These are phyloP conservation scores for Parascotia fuliginaria DNA, from an alignment of 2,888 invertebrate species.

Conservation along the genomic window DNA sequence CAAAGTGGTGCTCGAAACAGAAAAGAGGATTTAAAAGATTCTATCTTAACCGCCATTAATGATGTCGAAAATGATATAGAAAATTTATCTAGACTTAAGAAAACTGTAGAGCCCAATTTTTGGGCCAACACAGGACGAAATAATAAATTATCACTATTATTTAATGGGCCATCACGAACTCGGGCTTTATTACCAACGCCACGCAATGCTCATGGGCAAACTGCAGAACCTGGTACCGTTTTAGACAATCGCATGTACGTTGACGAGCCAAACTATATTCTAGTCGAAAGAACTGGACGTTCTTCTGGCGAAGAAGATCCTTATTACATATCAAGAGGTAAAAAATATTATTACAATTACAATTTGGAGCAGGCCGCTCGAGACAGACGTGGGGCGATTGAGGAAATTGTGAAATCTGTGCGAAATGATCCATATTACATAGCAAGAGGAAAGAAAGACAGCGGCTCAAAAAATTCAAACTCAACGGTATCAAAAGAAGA, in stretches of 20 bases:
- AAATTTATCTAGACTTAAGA: conserved; percentile 56
- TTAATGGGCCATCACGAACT: conserved; percentile 46
- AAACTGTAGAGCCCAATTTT: conserved; percentile 43
- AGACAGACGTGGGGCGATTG: conserved; percentile 72
- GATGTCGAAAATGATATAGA: conserved; percentile 61
- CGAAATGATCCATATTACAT: conserved; percentile 82
- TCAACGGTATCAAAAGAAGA: conserved; percentile 43
- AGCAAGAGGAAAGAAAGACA: conserved; percentile 81
- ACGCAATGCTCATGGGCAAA: conserved; percentile 34
- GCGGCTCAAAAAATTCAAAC: conserved; percentile 42
- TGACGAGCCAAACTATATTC: conserved; percentile 83
- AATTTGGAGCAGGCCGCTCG: conserved; percentile 59
- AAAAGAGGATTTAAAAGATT: conserved; percentile 58
- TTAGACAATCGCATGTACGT: conserved; percentile 76
- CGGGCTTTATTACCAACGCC: conserved; percentile 20
- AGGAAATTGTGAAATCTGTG: conserved; percentile 77
- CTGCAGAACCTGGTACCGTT: conserved; percentile 59
- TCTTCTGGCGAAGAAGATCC: conserved; percentile 76
- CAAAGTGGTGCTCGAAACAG: conserved; percentile 57
- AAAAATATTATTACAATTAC: conserved; percentile 60
- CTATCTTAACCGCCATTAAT: conserved; percentile 57
- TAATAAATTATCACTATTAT: conserved; percentile 58
- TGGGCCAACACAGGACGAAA: conserved; percentile 62
- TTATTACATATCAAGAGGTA: conserved; percentile 72
- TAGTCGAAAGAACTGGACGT: conserved; percentile 77